A percentile compares a stretch with the other conserved stretches of the same genome.
Evolutionary conservation across 1,140 invertebrate species (phyloP).

Genomic region (Trichogramma pretiosum): DNA sequence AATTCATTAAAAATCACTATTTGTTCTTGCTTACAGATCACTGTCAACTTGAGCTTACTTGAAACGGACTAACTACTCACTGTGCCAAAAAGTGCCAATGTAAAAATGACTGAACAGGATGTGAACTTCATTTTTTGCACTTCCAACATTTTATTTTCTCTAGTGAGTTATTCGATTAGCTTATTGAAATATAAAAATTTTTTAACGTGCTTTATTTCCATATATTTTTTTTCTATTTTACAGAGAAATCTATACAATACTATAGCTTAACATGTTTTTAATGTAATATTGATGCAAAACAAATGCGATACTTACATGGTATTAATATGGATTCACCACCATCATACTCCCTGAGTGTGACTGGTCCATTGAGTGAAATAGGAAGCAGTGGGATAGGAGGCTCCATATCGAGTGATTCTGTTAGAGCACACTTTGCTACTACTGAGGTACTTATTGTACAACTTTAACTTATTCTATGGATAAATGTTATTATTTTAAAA

Average conservation of each 20-base stretch:
- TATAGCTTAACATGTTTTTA: conserved; percentile 14
- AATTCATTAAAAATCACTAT: not conserved
- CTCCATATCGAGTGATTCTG: conserved; percentile 45
- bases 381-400: conserved; percentile 44
- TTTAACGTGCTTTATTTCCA: no score
- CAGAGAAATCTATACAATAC: conserved; percentile 16
- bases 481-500: not conserved
- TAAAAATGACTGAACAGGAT: no score
- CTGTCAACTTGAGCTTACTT: no score
- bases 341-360: conserved; percentile 45
- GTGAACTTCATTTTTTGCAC: no score
- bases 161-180: no score
- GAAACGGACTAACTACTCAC: no score
- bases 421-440: conserved; percentile 41
- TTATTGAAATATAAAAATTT: no score
- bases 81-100: not conserved
- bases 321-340: conserved; percentile 47
- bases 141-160: no score
- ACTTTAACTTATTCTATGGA: not conserved
- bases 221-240: not conserved
- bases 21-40: no score
- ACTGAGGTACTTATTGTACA: conserved; percentile 33
- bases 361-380: conserved; percentile 43
- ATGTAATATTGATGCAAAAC: conserved; percentile 9
- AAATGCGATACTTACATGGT: not conserved